Evolutionary conservation across 23 tunicate genomes (phyloP).

Genomic region (Styela plicata): DNA sequence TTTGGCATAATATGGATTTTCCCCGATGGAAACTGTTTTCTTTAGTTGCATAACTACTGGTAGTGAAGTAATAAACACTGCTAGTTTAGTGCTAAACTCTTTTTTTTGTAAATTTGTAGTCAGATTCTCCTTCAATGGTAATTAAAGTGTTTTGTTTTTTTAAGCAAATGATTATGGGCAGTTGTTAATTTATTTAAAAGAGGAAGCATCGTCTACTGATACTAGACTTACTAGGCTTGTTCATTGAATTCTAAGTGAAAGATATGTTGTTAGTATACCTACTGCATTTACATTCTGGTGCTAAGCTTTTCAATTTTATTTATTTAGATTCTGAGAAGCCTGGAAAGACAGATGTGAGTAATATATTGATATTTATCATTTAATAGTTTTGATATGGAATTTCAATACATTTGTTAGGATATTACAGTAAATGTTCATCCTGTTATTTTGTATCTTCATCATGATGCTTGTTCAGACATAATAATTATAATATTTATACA

Average conservation of each 20-base stretch:
- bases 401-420: not conserved
- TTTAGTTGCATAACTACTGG: no score
- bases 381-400: not conserved
- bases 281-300: no score
- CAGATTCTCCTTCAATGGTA: not conserved
- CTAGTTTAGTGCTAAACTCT: no score
- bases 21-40: not conserved
- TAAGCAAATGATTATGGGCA: not conserved
- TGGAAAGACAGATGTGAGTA: slow-evolving; percentile 12
- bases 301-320: no score
- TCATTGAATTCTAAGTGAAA: not conserved
- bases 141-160: not conserved
- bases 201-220: not conserved
- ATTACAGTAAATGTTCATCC: not conserved
- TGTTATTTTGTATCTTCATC: not conserved
- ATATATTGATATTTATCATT: not conserved
- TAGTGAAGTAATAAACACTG: no score
- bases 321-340: slow-evolving; percentile 17
- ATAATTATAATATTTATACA: no score
- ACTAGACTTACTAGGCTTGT: not conserved
- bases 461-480: no score
- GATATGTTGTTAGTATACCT: not conserved
- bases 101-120: no score
- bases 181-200: no score
- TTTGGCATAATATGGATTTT: not conserved